Conservation (phyloP, 1,140 invertebrate genomes). For the Penaeus chinensis region DNA sequence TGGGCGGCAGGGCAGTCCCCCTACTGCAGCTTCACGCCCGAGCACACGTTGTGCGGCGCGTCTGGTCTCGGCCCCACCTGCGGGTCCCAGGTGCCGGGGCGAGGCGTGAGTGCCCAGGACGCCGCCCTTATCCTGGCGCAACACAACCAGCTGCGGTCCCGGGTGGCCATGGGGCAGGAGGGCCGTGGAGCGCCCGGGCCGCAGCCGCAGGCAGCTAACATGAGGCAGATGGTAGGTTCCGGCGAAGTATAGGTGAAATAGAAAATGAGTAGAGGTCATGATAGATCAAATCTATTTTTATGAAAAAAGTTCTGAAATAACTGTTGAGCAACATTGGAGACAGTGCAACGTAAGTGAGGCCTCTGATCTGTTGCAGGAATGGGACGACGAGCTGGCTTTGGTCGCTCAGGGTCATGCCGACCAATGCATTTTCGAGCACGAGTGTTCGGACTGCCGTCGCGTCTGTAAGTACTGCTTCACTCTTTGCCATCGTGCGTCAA, state of each 20-base stretch:
- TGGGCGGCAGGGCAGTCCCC: slow-evolving; percentile 6
- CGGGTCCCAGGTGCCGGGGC: slow-evolving; percentile 43
- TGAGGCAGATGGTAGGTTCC: slow-evolving; percentile 80
- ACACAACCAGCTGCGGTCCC: slow-evolving; percentile 82
- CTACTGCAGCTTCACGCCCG: slow-evolving; percentile 50
- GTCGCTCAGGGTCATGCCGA: slow-evolving; percentile 86
- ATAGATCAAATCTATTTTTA: neutral
- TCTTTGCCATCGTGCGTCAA: neutral
- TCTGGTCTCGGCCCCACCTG: slow-evolving; percentile 38
- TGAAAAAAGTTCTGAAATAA: too few species aligned
- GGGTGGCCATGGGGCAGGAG: slow-evolving; percentile 82
- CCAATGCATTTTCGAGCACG: slow-evolving; percentile 81
- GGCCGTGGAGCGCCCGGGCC: slow-evolving; percentile 72
- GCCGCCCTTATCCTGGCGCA: slow-evolving; percentile 41
- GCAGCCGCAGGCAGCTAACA: slow-evolving; percentile 80
- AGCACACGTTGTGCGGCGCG: slow-evolving; percentile 37
- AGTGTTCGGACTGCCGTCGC: slow-evolving; percentile 71
- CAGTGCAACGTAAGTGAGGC: neutral
- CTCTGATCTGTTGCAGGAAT: slow-evolving; percentile 67
- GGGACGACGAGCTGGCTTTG: slow-evolving; percentile 87
- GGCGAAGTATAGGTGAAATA: neutral
- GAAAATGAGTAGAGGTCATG: neutral
- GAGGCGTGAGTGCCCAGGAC: slow-evolving; percentile 44
- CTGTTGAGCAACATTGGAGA: neutral
- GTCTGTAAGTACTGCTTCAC: slow-evolving; percentile 73